phyloP scores from a whole-genome alignment of 2,113 vertebrate species.

The Xenopus borealis region DNA sequence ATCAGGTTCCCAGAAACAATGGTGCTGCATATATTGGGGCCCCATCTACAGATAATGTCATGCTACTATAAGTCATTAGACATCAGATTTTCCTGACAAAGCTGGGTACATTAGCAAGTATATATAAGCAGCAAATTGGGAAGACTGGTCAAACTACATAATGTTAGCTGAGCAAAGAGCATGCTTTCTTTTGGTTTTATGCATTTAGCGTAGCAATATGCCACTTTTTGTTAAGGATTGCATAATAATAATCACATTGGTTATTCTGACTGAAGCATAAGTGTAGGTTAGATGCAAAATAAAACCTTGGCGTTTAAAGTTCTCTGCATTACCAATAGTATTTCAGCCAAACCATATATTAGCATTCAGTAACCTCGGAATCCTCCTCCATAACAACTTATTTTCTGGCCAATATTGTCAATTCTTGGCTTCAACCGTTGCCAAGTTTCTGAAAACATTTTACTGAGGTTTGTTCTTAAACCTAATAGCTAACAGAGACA shows the following conservation, averaged over 20 bases:
- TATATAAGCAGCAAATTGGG: no score
- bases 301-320: not conserved
- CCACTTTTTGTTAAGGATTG: not conserved
- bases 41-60: no score
- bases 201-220: not conserved
- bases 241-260: slow-evolving; percentile 2
- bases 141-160: no score
- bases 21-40: no score
- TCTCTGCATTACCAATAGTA: not conserved
- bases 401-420: slow-evolving; percentile 16
- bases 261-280: not conserved
- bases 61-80: no score
- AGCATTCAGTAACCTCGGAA: slow-evolving; percentile 20
- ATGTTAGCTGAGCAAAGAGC: no score
- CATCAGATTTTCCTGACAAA: no score
- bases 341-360: slow-evolving; percentile 26
- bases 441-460: slow-evolving; percentile 14
- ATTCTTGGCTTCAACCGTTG: slow-evolving; percentile 10
- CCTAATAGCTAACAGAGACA: slow-evolving; percentile 1
- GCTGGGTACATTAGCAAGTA: no score
- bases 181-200: no score
- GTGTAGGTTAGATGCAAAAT: slow-evolving; percentile 4
- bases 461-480: slow-evolving; percentile 2
- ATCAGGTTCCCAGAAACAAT: no score
- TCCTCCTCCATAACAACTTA: slow-evolving; percentile 11